Conservation (phyloP, 2,888 invertebrate species). For the Hyalella azteca region DNA sequence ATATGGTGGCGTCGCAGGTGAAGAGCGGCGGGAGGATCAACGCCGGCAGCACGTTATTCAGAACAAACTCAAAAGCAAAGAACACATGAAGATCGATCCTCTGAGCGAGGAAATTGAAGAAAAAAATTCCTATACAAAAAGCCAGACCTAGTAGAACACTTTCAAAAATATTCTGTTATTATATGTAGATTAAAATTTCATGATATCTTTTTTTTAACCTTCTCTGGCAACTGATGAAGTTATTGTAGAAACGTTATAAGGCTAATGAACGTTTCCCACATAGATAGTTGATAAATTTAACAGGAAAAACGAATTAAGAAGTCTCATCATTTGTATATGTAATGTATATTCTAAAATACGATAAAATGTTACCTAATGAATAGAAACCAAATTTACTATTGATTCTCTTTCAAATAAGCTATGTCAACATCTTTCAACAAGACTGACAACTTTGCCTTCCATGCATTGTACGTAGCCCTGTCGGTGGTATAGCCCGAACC, state of each 20-base stretch:
- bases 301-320: not conserved
- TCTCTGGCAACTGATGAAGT: too few species aligned
- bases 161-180: too few species aligned
- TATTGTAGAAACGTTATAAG: too few species aligned
- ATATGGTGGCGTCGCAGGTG: not conserved
- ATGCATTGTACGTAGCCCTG: not conserved
- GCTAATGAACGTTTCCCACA: too few species aligned
- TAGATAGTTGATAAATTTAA: too few species aligned
- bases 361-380: not conserved
- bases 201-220: too few species aligned
- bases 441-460: not conserved
- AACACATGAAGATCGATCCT: not conserved
- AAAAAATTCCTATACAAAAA: not conserved
- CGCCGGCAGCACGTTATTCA: not conserved
- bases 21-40: not conserved
- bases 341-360: not conserved
- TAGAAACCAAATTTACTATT: not conserved
- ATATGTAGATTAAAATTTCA: too few species aligned
- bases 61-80: constrained; percentile 1
- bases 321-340: not conserved
- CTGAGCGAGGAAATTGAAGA: not conserved
- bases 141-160: too few species aligned
- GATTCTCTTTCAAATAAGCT: not conserved
- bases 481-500: not conserved
- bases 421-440: not conserved